phyloP scores from a whole-genome alignment of 37 sponge, comb jelly and placozoan species.

The Hormiphora californensis region DNA sequence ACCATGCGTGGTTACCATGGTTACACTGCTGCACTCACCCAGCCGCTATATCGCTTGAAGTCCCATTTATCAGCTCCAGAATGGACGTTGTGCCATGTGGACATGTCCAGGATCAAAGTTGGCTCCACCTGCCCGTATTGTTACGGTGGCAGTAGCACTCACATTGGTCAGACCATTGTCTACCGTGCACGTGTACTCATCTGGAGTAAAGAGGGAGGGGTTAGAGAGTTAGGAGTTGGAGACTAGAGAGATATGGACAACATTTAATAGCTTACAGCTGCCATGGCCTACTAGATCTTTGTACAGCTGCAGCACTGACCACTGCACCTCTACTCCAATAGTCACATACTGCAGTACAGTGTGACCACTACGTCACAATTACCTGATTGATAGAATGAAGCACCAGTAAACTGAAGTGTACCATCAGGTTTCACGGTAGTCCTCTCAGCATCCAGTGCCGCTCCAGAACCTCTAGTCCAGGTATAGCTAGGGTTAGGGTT shows the following conservation, averaged over 20 bases:
- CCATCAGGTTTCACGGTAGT: not conserved
- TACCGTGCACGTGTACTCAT: slow-evolving; percentile 21
- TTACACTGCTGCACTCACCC: no score
- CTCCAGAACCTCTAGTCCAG: not conserved
- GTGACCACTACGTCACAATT: no score
- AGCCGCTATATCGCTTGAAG: not conserved
- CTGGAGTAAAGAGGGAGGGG: not conserved
- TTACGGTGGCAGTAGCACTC: not conserved
- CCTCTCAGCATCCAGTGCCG: not conserved
- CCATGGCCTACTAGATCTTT: no score
- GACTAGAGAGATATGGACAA: no score
- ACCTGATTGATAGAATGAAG: slow-evolving; percentile 36
- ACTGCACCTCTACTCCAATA: no score
- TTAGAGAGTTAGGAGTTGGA: no score
- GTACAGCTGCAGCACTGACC: no score
- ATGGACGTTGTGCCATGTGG: slow-evolving; percentile 24
- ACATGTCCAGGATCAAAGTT: slow-evolving; percentile 33
- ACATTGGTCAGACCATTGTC: not conserved
- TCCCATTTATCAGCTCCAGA: slow-evolving; percentile 24
- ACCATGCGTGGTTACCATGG: no score
- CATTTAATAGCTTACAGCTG: no score
- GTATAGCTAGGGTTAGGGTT: slow-evolving; percentile 27
- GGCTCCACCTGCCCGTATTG: slow-evolving; percentile 5
- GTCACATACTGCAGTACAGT: no score
- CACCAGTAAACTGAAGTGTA: not conserved